Base-by-base conservation (phyloP, 2,113 vertebrate genomes). In the Talpa occidentalis region DNA sequence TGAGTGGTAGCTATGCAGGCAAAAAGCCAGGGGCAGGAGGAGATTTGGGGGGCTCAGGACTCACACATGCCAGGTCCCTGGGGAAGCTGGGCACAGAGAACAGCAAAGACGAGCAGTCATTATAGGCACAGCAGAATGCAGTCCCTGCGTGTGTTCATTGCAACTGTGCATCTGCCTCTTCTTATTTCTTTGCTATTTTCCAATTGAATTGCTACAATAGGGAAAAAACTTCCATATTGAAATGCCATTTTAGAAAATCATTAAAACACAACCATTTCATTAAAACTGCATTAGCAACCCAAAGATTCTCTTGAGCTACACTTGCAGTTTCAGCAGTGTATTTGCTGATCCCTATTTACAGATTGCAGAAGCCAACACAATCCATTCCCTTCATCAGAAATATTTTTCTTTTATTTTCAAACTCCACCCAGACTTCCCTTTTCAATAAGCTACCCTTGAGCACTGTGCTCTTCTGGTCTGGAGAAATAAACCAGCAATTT, bases 171-270 rank as follows among this genome's bases (percentile, higher is more conserved):
- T 14, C 89, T 76, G 74, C 82, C 59, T 79, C 49, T 11, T 64
- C 85, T 67, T 77, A 60, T 6, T 91, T 90, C 86, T 80, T 79
- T 86, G 83, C 96, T 86, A 83, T 94, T 95, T 95, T 91, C 93
- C 94, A 91, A 60, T 95, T 79, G 91, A 93, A 87, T 54, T 94
- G 94, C 91, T 94, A 88, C 91, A 86, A 9, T n/a, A 47, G 92
- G 90, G 64, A 10, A 91, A 73, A 93, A 88, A 82, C 91, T 95
- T 92, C 67, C 17, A 64, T 93, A 62, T 84, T 67, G 12, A 22
- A 97, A 82, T 52, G 88, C 83, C 86, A 35, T 94, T 96, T 88
- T 85, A 97, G 95, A 62, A 97, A 92, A 96, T 95, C 66, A 32
- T 90, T 94, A 89, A 94, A 95, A 72, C 88, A 44, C 74, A 88